Evolutionary conservation across 1,140 invertebrate species (phyloP).

Genomic region (Palaemon carinicauda): DNA sequence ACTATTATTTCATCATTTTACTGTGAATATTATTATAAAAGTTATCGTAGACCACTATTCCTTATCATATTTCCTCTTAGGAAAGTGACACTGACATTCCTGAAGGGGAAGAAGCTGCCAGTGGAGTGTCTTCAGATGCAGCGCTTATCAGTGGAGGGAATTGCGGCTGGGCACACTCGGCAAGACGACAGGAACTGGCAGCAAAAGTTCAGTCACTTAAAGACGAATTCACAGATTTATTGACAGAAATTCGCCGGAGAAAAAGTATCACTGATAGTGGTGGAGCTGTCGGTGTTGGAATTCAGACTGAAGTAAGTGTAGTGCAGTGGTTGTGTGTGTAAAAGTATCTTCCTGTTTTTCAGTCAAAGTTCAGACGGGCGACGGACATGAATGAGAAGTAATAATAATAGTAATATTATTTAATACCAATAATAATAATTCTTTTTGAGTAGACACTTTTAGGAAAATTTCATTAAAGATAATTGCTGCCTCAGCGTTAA

Average conservation of each 20-base stretch:
- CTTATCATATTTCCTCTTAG: neutral
- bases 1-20: no score
- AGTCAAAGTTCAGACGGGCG: no score
- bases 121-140: neutral
- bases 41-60: no score
- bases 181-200: slow-evolving; percentile 61
- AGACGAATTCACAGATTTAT: slow-evolving; percentile 68
- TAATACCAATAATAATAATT: no score
- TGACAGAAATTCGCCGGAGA: slow-evolving; percentile 67
- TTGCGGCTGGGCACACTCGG: neutral
- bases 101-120: neutral
- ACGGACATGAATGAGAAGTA: no score
- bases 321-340: neutral
- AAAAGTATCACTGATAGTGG: slow-evolving; percentile 66
- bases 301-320: slow-evolving; percentile 31
- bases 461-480: no score
- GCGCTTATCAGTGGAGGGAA: neutral
- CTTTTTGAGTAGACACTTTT: no score
- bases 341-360: no score
- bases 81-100: neutral
- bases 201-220: slow-evolving; percentile 67
- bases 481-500: no score
- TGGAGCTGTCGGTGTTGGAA: slow-evolving; percentile 29
- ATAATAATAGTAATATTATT: no score
- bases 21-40: no score